Evolutionary conservation across 2,888 invertebrate genomes (phyloP).

Genomic region (Eristalis intricaria): DNA sequence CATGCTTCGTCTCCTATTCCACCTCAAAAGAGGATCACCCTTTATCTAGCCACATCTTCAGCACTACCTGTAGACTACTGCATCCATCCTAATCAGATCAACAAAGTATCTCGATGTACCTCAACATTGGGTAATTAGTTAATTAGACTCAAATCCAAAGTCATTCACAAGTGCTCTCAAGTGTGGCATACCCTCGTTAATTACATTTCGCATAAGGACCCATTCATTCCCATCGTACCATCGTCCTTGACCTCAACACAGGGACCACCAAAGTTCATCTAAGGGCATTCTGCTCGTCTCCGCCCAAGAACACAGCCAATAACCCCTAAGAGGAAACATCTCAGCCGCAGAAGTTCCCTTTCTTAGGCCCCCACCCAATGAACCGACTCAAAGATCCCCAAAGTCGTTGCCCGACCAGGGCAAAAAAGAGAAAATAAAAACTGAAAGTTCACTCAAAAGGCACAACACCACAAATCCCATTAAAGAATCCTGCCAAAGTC

Average conservation of each 20-base stretch:
- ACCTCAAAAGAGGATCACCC: no score
- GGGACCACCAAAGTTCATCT: neutral
- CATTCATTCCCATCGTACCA: neutral
- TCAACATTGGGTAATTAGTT: neutral
- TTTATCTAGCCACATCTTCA: no score
- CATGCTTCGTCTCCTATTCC: no score
- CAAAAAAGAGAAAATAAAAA: neutral
- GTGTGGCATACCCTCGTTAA: neutral
- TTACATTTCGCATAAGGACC: neutral
- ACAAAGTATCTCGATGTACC: neutral
- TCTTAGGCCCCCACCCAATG: neutral
- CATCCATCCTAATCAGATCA: neutral
- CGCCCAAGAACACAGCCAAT: neutral
- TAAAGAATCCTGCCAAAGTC: constrained; percentile 50
- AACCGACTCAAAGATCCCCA: constrained; percentile 15
- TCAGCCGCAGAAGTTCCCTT: constrained; percentile 2
- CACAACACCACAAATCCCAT: constrained; percentile 48
- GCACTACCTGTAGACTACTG: no score
- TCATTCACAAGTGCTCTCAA: neutral
- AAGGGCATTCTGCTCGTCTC: constrained; percentile 1
- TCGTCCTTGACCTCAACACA: neutral
- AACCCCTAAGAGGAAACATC: constrained; percentile 29
- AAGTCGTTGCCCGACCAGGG: constrained; percentile 45
- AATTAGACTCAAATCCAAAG: neutral
- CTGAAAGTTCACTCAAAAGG: neutral